These are phyloP conservation scores for Dryobates pubescens DNA, from an alignment of 2,797 vertebrate species.

Conservation along the genomic window DNA sequence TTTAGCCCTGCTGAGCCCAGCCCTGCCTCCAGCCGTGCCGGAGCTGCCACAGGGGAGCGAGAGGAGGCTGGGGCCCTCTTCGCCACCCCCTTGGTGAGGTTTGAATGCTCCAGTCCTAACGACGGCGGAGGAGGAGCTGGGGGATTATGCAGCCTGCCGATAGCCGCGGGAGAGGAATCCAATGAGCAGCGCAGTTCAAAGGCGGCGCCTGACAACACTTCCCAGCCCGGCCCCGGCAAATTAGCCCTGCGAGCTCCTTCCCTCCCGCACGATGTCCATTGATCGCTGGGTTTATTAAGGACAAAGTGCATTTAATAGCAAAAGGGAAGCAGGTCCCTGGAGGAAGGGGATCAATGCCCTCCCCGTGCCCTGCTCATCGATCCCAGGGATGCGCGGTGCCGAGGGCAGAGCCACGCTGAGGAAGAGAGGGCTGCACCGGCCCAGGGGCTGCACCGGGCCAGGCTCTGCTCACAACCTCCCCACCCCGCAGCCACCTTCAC, in stretches of 20 bases:
- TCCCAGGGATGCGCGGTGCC: background rate
- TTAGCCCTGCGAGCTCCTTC: constrained; percentile 42
- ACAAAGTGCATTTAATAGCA: constrained; percentile 85
- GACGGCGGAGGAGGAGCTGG: background rate
- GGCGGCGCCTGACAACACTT: constrained; percentile 25
- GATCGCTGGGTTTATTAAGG: constrained; percentile 85
- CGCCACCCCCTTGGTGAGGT: background rate
- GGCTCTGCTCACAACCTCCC: background rate
- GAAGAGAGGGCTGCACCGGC: too few species aligned
- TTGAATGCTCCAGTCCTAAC: background rate
- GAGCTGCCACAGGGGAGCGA: rapidly evolving
- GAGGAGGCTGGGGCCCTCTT: background rate
- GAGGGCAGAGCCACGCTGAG: background rate
- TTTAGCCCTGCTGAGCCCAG: background rate
- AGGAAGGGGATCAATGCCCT: constrained; percentile 64
- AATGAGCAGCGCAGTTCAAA: constrained; percentile 11
- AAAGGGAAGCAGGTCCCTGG: constrained; percentile 74
- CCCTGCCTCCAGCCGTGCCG: too few species aligned
- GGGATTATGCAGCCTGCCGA: background rate
- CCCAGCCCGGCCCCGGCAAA: constrained; percentile 23
- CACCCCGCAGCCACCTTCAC: background rate
- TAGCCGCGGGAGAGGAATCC: constrained; percentile 33
- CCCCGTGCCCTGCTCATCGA: background rate
- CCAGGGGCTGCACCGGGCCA: too few species aligned
- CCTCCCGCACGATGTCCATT: constrained; percentile 71